These are phyloP conservation scores for Lasioglossum lativentre DNA, from an alignment of 2,888 invertebrate genomes.

Conservation along the genomic window DNA sequence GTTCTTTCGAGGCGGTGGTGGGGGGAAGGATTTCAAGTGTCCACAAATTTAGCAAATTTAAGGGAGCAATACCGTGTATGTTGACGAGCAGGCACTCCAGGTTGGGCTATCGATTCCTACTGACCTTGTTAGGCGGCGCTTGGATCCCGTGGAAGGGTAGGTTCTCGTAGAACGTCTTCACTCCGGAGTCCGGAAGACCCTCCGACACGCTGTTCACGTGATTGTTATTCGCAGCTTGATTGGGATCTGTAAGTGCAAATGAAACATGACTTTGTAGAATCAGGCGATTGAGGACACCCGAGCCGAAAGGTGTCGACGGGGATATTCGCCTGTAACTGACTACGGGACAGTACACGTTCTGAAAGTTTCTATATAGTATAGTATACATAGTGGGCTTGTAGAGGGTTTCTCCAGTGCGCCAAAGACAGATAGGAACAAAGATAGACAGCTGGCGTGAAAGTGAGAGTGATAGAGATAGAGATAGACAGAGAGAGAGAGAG, in stretches of 20 bases:
- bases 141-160: conserved; percentile 97
- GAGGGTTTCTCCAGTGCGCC: conserved; percentile 31
- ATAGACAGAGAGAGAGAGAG: neutral
- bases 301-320: neutral
- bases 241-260: conserved; percentile 80
- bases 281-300: conserved; percentile 11
- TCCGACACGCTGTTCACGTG: conserved; percentile 85
- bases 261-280: conserved; percentile 53
- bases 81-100: neutral
- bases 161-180: conserved; percentile 95
- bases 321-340: conserved; percentile 7
- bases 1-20: too few relatives aligned
- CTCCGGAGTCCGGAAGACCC: conserved; percentile 92
- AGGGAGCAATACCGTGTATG: neutral
- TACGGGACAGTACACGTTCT: conserved; percentile 12
- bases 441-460: conserved; percentile 12
- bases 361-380: conserved; percentile 23
- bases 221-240: conserved; percentile 82
- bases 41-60: neutral
- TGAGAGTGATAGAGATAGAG: conserved; percentile 13
- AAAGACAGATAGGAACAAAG: conserved; percentile 3
- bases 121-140: conserved; percentile 97
- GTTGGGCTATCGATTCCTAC: conserved; percentile 47
- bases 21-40: neutral
- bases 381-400: neutral